Conservation (phyloP, 1,140 invertebrate species). For the Agrilus planipennis region DNA sequence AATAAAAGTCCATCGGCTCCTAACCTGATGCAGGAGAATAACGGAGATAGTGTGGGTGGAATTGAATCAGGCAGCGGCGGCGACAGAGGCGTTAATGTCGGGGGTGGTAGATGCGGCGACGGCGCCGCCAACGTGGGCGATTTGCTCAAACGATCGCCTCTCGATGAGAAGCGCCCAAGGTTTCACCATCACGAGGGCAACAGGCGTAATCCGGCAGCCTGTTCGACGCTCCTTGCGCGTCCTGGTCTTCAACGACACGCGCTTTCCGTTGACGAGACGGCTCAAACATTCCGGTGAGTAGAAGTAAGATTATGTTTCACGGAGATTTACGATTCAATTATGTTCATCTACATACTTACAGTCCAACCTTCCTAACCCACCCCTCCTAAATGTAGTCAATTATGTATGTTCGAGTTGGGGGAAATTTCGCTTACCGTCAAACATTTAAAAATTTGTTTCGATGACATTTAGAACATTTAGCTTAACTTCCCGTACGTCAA, state of each 20-base stretch:
- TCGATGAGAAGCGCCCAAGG: not conserved
- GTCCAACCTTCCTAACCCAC: no score
- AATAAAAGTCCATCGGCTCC: conserved; percentile 32
- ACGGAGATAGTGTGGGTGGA: conserved; percentile 10
- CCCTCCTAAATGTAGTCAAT: no score
- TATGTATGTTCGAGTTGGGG: no score
- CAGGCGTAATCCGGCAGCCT: conserved; percentile 31
- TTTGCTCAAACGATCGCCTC: not conserved
- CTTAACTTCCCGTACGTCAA: no score
- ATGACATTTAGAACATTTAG: no score
- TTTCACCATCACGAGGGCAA: not conserved
- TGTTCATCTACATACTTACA: no score
- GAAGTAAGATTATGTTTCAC: not conserved
- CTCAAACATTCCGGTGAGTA: conserved; percentile 35
- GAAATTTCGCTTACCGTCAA: no score
- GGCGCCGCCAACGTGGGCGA: no score
- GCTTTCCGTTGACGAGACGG: conserved; percentile 45
- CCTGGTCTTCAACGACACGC: conserved; percentile 46
- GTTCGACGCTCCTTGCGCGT: conserved; percentile 43
- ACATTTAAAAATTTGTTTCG: no score
- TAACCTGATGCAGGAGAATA: conserved; percentile 18
- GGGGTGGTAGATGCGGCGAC: not conserved
- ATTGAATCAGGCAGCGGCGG: conserved; percentile 11
- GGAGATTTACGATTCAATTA: no score
- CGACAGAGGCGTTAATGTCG: not conserved